phyloP scores from a whole-genome alignment of 37 sponge, comb jelly and placozoan species.

The Dysidea cf. avara region DNA sequence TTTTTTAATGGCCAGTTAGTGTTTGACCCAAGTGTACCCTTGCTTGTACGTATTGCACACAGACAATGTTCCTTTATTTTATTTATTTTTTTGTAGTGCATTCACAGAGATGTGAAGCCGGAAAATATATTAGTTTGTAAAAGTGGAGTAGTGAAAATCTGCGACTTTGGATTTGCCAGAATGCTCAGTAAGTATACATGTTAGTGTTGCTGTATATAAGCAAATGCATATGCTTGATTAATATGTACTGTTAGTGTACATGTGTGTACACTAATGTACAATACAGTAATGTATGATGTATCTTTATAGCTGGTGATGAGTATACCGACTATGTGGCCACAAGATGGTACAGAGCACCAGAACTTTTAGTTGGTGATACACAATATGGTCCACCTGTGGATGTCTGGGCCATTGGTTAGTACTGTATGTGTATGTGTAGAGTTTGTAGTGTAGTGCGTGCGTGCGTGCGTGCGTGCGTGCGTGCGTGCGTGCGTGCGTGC shows the following conservation, averaged over 20 bases:
- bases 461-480: not conserved
- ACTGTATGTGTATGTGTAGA: no score
- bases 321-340: conserved; percentile 99
- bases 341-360: conserved; percentile 97
- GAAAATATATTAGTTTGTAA: conserved; percentile 92
- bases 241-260: not conserved
- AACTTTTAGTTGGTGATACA: conserved; percentile 93
- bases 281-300: no score
- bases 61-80: conserved; percentile 32
- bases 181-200: conserved; percentile 69
- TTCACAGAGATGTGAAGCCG: conserved; percentile 98
- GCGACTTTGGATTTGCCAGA: conserved; percentile 99
- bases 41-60: not conserved
- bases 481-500: conserved; percentile 7
- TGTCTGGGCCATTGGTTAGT: conserved; percentile 94
- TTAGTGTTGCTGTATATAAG: no score
- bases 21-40: no score
- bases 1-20: no score
- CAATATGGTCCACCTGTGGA: conserved; percentile 98
- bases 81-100: no score
- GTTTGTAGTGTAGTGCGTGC: no score
- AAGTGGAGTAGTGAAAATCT: conserved; percentile 89
- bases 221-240: not conserved
- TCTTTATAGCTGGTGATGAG: conserved; percentile 90
- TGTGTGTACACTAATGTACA: conserved; percentile 7